These are phyloP conservation scores for Canis aureus DNA, from an alignment of 2,113 vertebrate species.

Conservation along the genomic window DNA sequence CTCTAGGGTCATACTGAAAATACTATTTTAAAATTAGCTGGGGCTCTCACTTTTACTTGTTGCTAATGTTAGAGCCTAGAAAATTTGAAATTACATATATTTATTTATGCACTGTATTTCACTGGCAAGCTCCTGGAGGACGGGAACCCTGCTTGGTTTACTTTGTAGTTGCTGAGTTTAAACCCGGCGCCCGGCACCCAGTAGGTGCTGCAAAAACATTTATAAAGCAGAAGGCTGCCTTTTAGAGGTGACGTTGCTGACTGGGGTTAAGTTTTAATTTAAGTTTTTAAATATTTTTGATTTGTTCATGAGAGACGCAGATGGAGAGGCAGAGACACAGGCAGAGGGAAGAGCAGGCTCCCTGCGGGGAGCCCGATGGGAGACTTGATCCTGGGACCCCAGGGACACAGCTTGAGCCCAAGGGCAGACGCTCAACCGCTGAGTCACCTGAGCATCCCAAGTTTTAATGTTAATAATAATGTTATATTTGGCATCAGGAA, in stretches of 20 bases:
- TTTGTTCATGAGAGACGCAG: too few relatives aligned
- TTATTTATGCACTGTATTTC: neutral
- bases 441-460: neutral
- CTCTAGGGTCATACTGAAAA: too few relatives aligned
- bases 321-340: too few relatives aligned
- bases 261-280: neutral
- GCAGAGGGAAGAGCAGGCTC: too few relatives aligned
- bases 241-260: neutral
- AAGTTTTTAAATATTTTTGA: too few relatives aligned
- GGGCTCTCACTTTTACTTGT: neutral
- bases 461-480: neutral
- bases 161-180: neutral
- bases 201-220: neutral
- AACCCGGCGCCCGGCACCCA: neutral
- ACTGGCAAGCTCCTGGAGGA: neutral
- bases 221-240: neutral
- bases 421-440: too few relatives aligned
- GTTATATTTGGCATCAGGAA: neutral
- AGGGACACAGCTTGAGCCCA: too few relatives aligned
- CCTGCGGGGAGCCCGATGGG: too few relatives aligned
- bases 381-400: too few relatives aligned
- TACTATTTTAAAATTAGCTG: neutral
- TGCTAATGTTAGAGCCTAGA: neutral
- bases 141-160: neutral
- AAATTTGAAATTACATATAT: neutral